Base-by-base conservation (phyloP, 2,113 vertebrate species). In the Triplophysa rosa region DNA sequence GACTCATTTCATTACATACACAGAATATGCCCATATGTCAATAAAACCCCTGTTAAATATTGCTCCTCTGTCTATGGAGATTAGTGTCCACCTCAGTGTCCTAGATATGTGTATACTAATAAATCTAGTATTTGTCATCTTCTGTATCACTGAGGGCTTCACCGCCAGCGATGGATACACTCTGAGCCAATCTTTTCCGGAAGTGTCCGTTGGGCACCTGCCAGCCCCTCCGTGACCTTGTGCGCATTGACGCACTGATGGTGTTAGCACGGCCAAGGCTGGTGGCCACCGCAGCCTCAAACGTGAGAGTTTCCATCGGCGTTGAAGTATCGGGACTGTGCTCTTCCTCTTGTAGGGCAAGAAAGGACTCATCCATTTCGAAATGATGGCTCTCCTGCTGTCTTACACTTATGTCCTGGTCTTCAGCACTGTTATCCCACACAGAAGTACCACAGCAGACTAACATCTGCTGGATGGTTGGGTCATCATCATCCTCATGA, bases 201-300 rank as follows among this genome's bases (percentile, higher is more conserved):
- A 98, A 98, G 87, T 98, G 97, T 89, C 97, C 97, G 0, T 98
- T 98, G 81, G 97, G 97, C 91, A 99, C 93, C 90, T 98, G 97
- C 96, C 96, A 98, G 88, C 95, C 93, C 82, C 95, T 94, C 81
- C 97, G 93, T 84, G 94, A 90, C 24, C 90, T 93, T 0, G 94
- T 95, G 0, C 94, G 95, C 37, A 93, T 93, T 0, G 95, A 95
- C 85, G 84, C 84, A 14, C 94, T 95, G 77, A 99, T 93, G 81
- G 97, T 98, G 93, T 99, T 98, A 87, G 97, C 92, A 24, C 97
- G 95, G 82, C 97, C 97, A 47, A 98, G 91, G 89, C 96, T 98
- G 83, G 96, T 96, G 77, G 97, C 97, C 86, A 98, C 95, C 0
- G 97, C 97, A 1, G 96, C 97, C 87, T 98, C 97, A 8, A 99